These are phyloP conservation scores for Paradisaea rubra DNA, from an alignment of 2,113 vertebrate genomes.

Conservation along the genomic window DNA sequence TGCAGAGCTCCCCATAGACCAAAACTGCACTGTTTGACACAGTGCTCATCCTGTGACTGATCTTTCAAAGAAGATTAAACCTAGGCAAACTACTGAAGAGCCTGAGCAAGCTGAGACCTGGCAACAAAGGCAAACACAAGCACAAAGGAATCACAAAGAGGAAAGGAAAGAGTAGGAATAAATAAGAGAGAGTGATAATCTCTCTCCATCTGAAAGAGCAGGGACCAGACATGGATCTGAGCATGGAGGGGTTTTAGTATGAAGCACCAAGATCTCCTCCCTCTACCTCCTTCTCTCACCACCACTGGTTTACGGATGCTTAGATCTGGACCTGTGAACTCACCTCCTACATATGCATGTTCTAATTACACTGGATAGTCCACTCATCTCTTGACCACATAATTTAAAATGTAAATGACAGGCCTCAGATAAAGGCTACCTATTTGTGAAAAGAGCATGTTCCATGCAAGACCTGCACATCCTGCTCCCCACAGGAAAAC, in stretches of 20 bases:
- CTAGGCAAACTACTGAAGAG: neutral
- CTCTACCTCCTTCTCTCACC: neutral
- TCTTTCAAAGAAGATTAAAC: conserved; percentile 37
- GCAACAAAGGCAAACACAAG: conserved; percentile 1
- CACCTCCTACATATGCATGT: neutral
- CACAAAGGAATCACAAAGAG: neutral
- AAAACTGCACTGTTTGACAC: neutral
- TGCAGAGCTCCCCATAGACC: neutral
- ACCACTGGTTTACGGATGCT: neutral
- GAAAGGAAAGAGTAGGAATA: neutral
- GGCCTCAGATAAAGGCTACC: conserved; percentile 1
- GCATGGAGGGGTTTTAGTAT: neutral
- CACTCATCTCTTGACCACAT: neutral
- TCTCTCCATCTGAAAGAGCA: neutral
- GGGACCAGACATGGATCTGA: neutral
- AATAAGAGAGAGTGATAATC: neutral
- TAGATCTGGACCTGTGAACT: neutral
- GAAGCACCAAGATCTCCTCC: neutral
- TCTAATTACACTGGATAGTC: neutral
- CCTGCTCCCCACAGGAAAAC: neutral
- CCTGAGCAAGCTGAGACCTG: neutral
- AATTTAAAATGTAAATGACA: conserved; percentile 15
- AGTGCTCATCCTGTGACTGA: neutral
- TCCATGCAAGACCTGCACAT: neutral
- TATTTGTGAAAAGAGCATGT: neutral